Conservation (phyloP, 2,113 vertebrate genomes). For the Poeciliopsis retropinna region DNA sequence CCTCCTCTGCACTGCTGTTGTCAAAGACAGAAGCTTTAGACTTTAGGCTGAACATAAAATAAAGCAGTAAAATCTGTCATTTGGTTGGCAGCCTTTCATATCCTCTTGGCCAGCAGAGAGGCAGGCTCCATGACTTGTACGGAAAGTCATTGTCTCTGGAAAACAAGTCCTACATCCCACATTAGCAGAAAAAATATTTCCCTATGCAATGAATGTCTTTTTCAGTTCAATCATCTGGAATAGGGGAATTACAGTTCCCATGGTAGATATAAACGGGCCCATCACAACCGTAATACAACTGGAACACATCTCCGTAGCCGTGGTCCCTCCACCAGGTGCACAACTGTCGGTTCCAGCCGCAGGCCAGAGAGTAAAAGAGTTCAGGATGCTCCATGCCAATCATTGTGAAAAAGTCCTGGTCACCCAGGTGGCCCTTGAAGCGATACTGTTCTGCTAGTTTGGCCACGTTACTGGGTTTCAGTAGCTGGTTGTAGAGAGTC, state of each 20-base stretch:
- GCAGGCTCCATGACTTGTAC: conserved; percentile 10
- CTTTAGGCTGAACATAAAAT: background rate
- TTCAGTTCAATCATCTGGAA: conserved; percentile 85
- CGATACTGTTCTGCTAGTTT: conserved; percentile 89
- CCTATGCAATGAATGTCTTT: background rate
- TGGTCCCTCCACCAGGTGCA: conserved; percentile 98
- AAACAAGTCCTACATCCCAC: background rate
- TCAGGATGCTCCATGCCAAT: conserved; percentile 94
- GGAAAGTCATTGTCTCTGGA: conserved; percentile 1
- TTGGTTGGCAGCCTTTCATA: background rate
- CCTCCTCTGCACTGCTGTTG: background rate
- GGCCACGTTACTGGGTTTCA: conserved; percentile 84
- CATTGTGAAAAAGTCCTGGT: conserved; percentile 99
- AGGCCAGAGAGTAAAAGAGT: conserved; percentile 89
- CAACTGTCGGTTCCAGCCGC: conserved; percentile 96
- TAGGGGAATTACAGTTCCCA: conserved; percentile 94
- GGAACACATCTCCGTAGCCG: conserved; percentile 90
- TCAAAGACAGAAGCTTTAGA: background rate
- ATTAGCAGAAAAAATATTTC: background rate
- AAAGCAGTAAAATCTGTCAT: background rate
- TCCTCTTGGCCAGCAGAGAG: conserved; percentile 57
- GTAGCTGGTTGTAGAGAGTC: conserved; percentile 86
- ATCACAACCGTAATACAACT: conserved; percentile 89
- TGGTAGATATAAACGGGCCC: conserved; percentile 91
- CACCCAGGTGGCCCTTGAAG: conserved; percentile 94